Base-by-base conservation (phyloP, 2,113 vertebrate species). In the Sebastes fasciatus region DNA sequence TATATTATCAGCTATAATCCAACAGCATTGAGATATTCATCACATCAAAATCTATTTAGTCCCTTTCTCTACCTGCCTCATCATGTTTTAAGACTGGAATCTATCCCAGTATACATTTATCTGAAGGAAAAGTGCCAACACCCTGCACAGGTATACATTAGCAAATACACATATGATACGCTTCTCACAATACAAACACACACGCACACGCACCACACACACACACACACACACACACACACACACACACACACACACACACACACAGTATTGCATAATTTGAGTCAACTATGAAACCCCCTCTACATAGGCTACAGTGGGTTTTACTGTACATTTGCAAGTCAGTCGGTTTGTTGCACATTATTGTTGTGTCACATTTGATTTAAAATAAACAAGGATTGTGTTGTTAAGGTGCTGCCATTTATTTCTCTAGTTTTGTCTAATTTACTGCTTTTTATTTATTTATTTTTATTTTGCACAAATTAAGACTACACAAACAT, bases 231-330 rank as follows among this genome's bases (percentile, higher is more conserved):
- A 42, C 34, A 71, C 21, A 54, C 8, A 66, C 74, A 57, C 63
- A 77, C 51, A 26, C 26, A 26, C 26, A 26, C 23, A 52, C 45
- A 26, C 52, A 34, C 14, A 48, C 64, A 77, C 75, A 42, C 55
- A 10, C 52, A 42, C 26, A 71, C 12, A 40, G 26, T 26, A 67
- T 80, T 86, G 40, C 74, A 67, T 80, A 84, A 84, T 49, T 62
- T 4, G 11, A 52, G 55, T 73, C 69, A 77, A 26, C 61, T 58
- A 74, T n/a, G 3, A 7, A 49, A 55, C 19, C 51, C 9, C 5
- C 61, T 40, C 42, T 51, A 5, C 10, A 8, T 0, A 6, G 52
- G 17, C 19, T 21, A 21, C 45, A 49, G 21, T 57, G 42, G 8
- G 48, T 14, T 11, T 34, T 34, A 34, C 26, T 34, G 26, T 34